Percentiles rank a stretch among this genome's conserved stretches.
Evolutionary conservation across 2,888 invertebrate species (phyloP).

Genomic region (Arge pagana): DNA sequence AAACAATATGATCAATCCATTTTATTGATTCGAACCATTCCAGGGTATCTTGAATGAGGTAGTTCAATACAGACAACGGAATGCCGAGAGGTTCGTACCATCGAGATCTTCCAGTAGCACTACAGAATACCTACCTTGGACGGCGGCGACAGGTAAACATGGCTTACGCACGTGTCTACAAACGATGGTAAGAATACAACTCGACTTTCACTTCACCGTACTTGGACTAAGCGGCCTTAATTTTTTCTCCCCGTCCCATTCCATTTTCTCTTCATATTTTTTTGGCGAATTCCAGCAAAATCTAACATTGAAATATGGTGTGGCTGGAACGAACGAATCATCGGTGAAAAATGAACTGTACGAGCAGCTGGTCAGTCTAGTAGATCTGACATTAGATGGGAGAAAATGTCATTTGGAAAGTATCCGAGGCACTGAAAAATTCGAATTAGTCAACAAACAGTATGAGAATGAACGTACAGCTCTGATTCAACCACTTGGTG

Average conservation of each 20-base stretch:
- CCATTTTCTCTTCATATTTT: not conserved
- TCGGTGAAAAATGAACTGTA: slow-evolving; percentile 65
- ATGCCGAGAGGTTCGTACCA: slow-evolving; percentile 61
- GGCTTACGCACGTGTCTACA: slow-evolving; percentile 52
- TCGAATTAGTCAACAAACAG: slow-evolving; percentile 65
- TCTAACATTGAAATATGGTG: slow-evolving; percentile 59
- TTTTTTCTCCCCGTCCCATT: not conserved
- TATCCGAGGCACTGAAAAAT: slow-evolving; percentile 64
- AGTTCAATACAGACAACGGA: slow-evolving; percentile 66
- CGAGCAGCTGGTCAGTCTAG: slow-evolving; percentile 71
- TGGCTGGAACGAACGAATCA: slow-evolving; percentile 63
- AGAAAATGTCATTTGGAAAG: slow-evolving; percentile 72
- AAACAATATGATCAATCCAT: too few species aligned
- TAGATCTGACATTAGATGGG: slow-evolving; percentile 76
- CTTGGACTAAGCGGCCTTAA: slow-evolving; percentile 55
- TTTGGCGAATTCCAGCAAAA: slow-evolving; percentile 42
- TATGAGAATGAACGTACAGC: slow-evolving; percentile 71
- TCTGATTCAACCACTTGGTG: slow-evolving; percentile 70
- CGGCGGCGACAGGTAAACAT: slow-evolving; percentile 65
- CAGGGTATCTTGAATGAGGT: slow-evolving; percentile 71
- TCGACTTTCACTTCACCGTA: too few species aligned
- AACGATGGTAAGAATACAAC: slow-evolving; percentile 50
- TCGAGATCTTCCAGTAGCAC: slow-evolving; percentile 46
- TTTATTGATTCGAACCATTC: slow-evolving; percentile 3
- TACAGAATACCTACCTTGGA: slow-evolving; percentile 77